Percentiles rank a stretch among this genome's conserved stretches.
phyloP scores from a whole-genome alignment of 2,797 vertebrate species.

The Falco naumanni region DNA sequence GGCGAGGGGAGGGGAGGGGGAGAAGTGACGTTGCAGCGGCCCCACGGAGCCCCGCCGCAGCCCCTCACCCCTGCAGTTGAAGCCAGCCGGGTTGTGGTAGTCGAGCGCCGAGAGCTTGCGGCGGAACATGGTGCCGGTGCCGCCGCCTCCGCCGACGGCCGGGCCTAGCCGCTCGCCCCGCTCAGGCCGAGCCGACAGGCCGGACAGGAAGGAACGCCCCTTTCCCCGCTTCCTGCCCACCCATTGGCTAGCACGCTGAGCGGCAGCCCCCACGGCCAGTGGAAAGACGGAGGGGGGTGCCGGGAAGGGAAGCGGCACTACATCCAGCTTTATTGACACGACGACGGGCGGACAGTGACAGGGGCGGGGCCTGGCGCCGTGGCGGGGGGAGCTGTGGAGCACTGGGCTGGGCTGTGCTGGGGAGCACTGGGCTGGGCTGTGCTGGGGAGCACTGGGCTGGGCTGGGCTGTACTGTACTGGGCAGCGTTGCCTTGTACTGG shows the following conservation, averaged over 20 bases:
- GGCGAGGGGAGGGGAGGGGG: accelerated
- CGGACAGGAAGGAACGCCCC: neutral
- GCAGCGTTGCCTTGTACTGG: too few relatives aligned
- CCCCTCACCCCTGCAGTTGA: conserved; percentile 88
- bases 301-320: neutral
- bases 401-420: too few relatives aligned
- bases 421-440: neutral
- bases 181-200: neutral
- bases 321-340: conserved; percentile 15
- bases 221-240: accelerated
- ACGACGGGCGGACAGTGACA: neutral
- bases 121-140: conserved; percentile 84
- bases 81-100: conserved; percentile 90
- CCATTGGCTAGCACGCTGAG: neutral
- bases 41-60: too few relatives aligned
- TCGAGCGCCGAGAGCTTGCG: conserved; percentile 93
- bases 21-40: neutral
- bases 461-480: neutral
- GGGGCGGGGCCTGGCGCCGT: neutral
- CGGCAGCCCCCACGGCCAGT: accelerated
- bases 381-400: neutral
- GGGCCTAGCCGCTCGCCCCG: neutral
- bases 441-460: neutral
- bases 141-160: neutral
- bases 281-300: accelerated